phyloP scores from a whole-genome alignment of 2,888 invertebrate species.

The Pocota personata region DNA sequence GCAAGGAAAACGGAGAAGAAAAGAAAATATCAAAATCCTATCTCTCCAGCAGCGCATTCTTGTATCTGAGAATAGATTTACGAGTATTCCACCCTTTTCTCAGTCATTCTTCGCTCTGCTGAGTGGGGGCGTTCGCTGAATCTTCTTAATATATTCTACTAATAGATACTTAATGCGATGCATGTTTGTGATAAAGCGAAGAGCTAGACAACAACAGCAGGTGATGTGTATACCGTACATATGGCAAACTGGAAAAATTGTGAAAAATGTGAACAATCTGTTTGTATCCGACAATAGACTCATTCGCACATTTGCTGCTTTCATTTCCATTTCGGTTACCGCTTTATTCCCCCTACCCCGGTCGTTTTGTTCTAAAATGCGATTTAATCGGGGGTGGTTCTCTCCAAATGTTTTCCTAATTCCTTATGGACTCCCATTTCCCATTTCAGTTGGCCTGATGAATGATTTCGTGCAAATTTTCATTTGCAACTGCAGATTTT shows the following conservation, averaged over 20 bases:
- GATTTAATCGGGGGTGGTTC: neutral
- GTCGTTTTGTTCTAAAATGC: neutral
- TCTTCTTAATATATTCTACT: neutral
- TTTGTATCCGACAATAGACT: neutral
- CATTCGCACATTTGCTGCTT: neutral
- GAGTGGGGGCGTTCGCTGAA: neutral
- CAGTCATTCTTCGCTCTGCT: neutral
- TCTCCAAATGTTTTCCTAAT: neutral
- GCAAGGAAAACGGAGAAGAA: neutral
- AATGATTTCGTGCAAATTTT: neutral
- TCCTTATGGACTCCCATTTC: neutral
- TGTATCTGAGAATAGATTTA: neutral
- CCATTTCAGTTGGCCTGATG: neutral
- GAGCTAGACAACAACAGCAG: neutral
- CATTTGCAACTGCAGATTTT: neutral
- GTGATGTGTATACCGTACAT: neutral
- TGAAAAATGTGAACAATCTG: neutral
- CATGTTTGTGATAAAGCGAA: neutral
- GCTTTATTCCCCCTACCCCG: neutral
- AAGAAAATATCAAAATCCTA: neutral
- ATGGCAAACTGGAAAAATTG: neutral
- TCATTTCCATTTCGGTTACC: neutral
- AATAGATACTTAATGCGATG: neutral
- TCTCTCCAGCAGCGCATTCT: neutral
- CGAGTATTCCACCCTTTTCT: neutral